Percentiles rank a stretch among this genome's conserved stretches.
These are phyloP conservation scores for Phodopus roborovskii DNA, from an alignment of 2,113 vertebrate species.

Conservation along the genomic window DNA sequence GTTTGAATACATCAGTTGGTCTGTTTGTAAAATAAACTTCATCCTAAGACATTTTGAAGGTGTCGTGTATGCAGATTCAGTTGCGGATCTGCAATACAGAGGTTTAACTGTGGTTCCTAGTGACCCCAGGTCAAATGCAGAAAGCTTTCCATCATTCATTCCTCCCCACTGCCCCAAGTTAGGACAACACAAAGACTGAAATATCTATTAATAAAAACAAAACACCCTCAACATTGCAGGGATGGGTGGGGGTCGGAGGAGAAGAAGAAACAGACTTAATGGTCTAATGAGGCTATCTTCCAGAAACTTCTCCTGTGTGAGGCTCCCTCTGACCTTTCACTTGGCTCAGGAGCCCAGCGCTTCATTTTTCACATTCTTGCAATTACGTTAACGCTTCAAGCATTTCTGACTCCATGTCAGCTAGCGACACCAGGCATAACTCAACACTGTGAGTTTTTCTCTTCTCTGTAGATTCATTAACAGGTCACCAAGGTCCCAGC, in stretches of 20 bases:
- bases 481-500: constrained; percentile 90
- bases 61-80: constrained; percentile 86
- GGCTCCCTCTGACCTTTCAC: constrained; percentile 96
- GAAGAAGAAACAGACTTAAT: constrained; percentile 91
- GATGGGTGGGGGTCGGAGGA: constrained; percentile 72
- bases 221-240: constrained; percentile 80
- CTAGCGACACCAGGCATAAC: constrained; percentile 93
- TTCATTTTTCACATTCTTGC: constrained; percentile 99
- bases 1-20: constrained; percentile 74
- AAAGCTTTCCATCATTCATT: constrained; percentile 2
- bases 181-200: constrained; percentile 77
- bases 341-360: constrained; percentile 95
- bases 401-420: constrained; percentile 96
- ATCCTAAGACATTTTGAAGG: constrained; percentile 89
- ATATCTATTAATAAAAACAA: constrained; percentile 83
- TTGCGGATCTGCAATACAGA: constrained; percentile 89
- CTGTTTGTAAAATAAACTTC: constrained; percentile 83
- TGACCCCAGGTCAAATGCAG: constrained; percentile 83
- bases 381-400: constrained; percentile 99
- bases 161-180: neutral
- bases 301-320: constrained; percentile 96
- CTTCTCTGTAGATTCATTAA: constrained; percentile 92
- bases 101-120: constrained; percentile 88
- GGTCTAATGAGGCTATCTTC: constrained; percentile 98
- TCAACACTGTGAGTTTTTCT: constrained; percentile 92